Evolutionary conservation across 2,797 vertebrate species (phyloP), one percentile per base, ranked within the genome.

Genomic region (Danio aesculapii): DNA sequence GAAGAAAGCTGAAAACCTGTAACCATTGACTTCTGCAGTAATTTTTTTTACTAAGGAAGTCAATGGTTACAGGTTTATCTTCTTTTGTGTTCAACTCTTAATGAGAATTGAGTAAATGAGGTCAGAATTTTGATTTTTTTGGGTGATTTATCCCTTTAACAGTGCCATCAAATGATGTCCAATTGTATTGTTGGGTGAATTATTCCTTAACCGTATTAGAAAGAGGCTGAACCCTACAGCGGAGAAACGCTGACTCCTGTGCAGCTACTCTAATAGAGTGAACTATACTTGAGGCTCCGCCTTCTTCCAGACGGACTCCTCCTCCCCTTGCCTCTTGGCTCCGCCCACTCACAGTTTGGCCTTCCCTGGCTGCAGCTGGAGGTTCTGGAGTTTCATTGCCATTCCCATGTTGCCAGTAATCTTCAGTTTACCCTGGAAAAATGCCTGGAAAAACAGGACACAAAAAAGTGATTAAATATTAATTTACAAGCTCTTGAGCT

Each of bases 391-490:
- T 89, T 98, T 98, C 97, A 98, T 97, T 84, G 97, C 97, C 90
- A 98, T 88, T 52, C 95, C 97, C 97, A 98, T 97, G 91, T 97
- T 98, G 79, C 97, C 97, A 41, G 94, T 93, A 87, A 98, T 89
- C 94, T 98, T 99, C 95, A 98, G 86, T 90, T 98, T 99, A 43
- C 97, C 97, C 94, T 98, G 96, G 92, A 98, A 97, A 89, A 98
- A 98, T 0, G 97, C 97, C 97, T 97, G 91, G n/a, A 58, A 85
- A 19, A 85, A n/a, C 63, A n/a, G 7, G 11, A 46, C 52, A 58
- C 6, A 30, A 39, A 43, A 58, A 16, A 59, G 7, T 43, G 11
- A 17, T 52, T 46, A 71, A 13, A 13, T 1, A 14, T 7, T n/a
- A 30, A 53, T 2, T 41, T 53, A 52, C 0, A 17, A 12, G 59